Conservation (phyloP, 2,113 vertebrate genomes). For the Pseudonaja textilis region DNA sequence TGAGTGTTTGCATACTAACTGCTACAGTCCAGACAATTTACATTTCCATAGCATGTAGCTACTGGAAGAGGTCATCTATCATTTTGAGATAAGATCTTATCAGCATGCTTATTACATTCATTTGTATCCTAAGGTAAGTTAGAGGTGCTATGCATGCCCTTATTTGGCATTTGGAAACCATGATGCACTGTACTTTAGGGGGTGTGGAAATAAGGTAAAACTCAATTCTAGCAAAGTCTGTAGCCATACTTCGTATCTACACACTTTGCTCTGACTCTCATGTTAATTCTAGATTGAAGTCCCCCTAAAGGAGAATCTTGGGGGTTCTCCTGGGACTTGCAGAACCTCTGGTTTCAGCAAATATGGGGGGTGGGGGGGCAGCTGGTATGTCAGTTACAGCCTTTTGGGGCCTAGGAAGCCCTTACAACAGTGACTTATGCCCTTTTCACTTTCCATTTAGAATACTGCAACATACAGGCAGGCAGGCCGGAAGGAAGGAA, state of each 20-base stretch:
- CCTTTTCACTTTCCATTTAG: background rate
- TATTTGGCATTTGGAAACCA: background rate
- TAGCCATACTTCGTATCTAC: background rate
- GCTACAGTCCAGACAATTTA: background rate
- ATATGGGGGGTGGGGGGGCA: background rate
- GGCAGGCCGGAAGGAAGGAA: background rate
- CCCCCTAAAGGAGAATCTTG: background rate
- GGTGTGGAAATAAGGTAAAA: background rate
- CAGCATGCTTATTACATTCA: background rate
- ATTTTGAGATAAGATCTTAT: background rate
- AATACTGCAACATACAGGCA: background rate
- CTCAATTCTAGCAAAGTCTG: background rate
- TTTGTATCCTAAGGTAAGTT: background rate
- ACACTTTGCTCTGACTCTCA: background rate
- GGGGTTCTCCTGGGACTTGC: background rate
- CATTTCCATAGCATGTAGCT: background rate
- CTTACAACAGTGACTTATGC: background rate
- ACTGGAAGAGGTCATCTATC: background rate
- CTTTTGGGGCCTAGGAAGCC: background rate
- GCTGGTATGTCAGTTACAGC: background rate
- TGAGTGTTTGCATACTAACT: background rate
- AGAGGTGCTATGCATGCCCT: background rate
- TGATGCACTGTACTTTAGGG: background rate
- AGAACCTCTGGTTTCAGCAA: background rate
- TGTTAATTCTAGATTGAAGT: background rate